Percentiles rank a stretch among this genome's conserved stretches.
phyloP scores from a whole-genome alignment of 1,140 invertebrate species.

The Lordiphosa clarofinis region DNA sequence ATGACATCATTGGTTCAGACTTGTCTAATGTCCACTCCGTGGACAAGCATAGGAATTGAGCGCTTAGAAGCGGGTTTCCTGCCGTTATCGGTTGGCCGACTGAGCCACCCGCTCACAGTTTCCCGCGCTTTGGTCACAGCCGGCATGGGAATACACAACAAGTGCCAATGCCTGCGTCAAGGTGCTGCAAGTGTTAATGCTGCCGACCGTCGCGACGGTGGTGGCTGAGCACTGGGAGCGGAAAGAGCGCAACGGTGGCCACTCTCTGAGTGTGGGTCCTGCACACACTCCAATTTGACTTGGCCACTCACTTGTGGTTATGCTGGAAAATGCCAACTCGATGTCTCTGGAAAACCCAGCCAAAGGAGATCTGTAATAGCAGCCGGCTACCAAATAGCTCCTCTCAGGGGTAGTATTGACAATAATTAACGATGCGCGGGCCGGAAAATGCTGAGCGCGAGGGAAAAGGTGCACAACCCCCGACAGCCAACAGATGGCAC shows the following conservation, averaged over 20 bases:
- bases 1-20: slow-evolving; percentile 6
- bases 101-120: slow-evolving; percentile 1
- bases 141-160: slow-evolving; percentile 5
- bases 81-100: not conserved
- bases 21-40: not conserved
- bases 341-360: no score
- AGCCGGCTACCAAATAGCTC: no score
- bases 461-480: slow-evolving; percentile 4
- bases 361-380: no score
- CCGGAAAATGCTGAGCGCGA: slow-evolving; percentile 6
- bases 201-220: not conserved
- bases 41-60: not conserved
- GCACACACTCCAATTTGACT: not conserved
- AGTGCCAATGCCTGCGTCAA: slow-evolving; percentile 10
- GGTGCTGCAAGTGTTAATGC: slow-evolving; percentile 9
- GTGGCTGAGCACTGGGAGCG: not conserved
- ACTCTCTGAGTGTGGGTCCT: slow-evolving; percentile 1
- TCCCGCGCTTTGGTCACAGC: slow-evolving; percentile 5
- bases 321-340: no score
- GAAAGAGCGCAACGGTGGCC: not conserved
- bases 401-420: slow-evolving; percentile 1
- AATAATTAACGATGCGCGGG: slow-evolving; percentile 8
- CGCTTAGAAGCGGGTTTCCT: not conserved
- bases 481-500: slow-evolving; percentile 11
- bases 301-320: no score